Evolutionary conservation across 2,797 vertebrate species (phyloP).

Genomic region (Phyllotis vaccarum): DNA sequence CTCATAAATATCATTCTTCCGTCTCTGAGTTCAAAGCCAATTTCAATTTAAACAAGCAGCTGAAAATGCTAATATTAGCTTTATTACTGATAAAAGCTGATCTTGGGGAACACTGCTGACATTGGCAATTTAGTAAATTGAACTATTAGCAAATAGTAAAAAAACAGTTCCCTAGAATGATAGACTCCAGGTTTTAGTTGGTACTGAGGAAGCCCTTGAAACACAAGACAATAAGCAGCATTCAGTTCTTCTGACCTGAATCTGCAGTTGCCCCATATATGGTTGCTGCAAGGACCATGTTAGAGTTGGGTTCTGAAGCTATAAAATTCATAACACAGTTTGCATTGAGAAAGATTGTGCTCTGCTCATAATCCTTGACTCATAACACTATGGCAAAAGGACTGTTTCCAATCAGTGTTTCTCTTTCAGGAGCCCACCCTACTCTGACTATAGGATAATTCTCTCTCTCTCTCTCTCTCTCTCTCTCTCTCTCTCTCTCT

Average conservation of each 20-base stretch:
- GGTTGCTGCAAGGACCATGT: background rate
- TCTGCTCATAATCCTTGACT: background rate
- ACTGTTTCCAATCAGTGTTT: background rate
- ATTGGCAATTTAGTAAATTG: slow-evolving; percentile 3
- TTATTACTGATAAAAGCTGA: slow-evolving; percentile 47
- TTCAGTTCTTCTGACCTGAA: background rate
- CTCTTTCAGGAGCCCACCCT: background rate
- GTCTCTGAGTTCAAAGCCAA: slow-evolving; percentile 33
- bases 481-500: background rate
- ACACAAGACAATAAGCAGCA: background rate
- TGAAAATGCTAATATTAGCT: slow-evolving; percentile 34
- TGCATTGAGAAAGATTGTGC: background rate
- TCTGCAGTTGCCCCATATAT: background rate
- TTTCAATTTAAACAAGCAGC: slow-evolving; percentile 41
- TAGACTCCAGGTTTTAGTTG: background rate
- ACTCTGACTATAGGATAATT: background rate
- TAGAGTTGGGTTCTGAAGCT: background rate
- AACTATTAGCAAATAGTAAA: background rate
- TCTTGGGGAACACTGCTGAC: background rate
- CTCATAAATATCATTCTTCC: slow-evolving; percentile 36
- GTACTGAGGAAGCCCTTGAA: background rate
- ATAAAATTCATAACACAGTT: background rate
- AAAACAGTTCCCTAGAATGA: background rate
- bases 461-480: background rate
- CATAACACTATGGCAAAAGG: background rate